A percentile compares a stretch with the other conserved stretches of the same genome.
phyloP scores from a whole-genome alignment of 2,797 vertebrate genomes.

The Mycteria americana region DNA sequence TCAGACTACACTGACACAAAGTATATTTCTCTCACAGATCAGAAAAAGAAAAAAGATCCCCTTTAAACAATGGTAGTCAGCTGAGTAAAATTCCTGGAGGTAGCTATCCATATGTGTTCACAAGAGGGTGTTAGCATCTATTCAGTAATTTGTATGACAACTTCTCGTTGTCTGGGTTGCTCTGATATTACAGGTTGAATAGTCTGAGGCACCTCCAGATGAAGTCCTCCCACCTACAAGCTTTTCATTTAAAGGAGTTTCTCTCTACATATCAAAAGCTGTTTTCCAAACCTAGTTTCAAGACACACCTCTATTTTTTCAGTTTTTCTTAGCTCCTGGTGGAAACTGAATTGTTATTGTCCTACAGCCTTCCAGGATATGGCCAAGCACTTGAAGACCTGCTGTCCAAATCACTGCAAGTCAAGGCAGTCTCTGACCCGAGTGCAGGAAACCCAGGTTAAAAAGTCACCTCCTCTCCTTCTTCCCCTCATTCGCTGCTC shows the following conservation, averaged over 20 bases:
- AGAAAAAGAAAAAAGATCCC: not conserved
- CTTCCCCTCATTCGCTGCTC: not conserved
- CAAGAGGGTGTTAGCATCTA: not conserved
- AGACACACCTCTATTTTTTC: not conserved
- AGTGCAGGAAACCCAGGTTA: not conserved
- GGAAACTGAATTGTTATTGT: not conserved
- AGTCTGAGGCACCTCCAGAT: not conserved
- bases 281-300: not conserved
- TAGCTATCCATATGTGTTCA: not conserved
- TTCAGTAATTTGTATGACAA: not conserved
- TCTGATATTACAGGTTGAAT: not conserved
- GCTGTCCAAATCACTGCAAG: not conserved
- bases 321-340: not conserved
- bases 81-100: not conserved
- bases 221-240: not conserved
- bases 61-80: not conserved
- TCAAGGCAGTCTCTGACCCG: not conserved
- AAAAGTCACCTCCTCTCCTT: not conserved
- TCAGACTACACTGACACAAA: not conserved
- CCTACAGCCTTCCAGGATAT: not conserved
- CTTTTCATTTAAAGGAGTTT: not conserved
- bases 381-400: not conserved
- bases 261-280: not conserved
- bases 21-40: not conserved
- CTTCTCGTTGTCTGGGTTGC: not conserved